phyloP scores from a whole-genome alignment of 2,797 vertebrate species.

The Sebastes baramenuke region DNA sequence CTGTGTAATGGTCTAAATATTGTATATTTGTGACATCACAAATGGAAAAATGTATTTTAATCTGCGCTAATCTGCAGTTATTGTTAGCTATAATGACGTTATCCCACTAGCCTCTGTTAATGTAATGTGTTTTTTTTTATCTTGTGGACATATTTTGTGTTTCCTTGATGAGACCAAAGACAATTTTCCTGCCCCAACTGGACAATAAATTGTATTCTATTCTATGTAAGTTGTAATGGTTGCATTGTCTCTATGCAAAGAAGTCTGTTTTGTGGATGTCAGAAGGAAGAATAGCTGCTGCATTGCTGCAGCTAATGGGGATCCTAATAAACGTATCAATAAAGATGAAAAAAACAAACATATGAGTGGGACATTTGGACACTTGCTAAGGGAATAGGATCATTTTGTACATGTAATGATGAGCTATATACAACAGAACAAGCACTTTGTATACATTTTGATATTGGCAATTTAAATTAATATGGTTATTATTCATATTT shows the following conservation, averaged over 20 bases:
- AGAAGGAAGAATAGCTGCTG: not conserved
- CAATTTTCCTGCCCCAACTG: not conserved
- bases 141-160: not conserved
- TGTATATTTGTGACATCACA: too few species aligned
- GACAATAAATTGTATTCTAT: not conserved
- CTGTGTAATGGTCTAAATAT: too few species aligned
- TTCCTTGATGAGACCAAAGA: not conserved
- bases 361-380: not conserved
- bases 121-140: not conserved
- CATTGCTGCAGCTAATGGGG: not conserved
- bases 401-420: not conserved
- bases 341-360: not conserved
- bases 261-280: not conserved
- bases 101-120: too few species aligned
- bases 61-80: not conserved
- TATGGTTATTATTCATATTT: not conserved
- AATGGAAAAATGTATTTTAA: too few species aligned
- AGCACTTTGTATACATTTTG: not conserved
- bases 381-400: not conserved
- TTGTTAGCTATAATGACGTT: not conserved
- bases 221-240: not conserved
- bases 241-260: not conserved
- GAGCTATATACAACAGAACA: not conserved
- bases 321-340: not conserved
- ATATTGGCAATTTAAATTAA: not conserved